These are phyloP conservation scores for Benthosema pterotum DNA, from an alignment of 2,797 vertebrate species.

Conservation along the genomic window DNA sequence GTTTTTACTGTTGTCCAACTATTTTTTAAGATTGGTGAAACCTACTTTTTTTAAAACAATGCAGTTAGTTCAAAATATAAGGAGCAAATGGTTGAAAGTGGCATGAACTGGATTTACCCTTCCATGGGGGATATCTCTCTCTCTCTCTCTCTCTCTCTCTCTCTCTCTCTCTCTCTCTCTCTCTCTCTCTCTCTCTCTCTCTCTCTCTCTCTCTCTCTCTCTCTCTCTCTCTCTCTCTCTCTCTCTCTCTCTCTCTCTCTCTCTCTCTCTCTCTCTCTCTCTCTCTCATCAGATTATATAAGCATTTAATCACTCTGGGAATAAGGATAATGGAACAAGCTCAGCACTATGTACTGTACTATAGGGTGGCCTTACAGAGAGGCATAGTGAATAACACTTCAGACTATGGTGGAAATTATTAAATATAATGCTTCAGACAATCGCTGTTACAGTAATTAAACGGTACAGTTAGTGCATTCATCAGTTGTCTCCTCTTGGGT, in stretches of 20 bases:
- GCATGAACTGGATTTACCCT: conserved; percentile 6
- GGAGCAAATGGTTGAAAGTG: neutral
- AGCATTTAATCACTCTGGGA: conserved; percentile 69
- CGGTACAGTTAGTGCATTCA: too few relatives aligned
- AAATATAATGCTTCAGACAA: too few relatives aligned
- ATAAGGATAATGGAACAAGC: conserved; percentile 53
- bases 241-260: conserved; percentile 22
- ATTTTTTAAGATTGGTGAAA: too few relatives aligned
- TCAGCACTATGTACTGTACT: conserved; percentile 2
- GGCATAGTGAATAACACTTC: too few relatives aligned
- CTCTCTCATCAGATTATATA: conserved; percentile 60
- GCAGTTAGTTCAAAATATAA: neutral
- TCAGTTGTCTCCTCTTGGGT: too few relatives aligned
- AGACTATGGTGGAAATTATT: too few relatives aligned
- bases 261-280: conserved; percentile 14
- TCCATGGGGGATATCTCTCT: conserved; percentile 14
- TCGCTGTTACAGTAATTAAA: too few relatives aligned
- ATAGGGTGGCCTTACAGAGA: too few relatives aligned
- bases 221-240: conserved; percentile 9
- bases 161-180: conserved; percentile 22
- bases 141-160: conserved; percentile 21
- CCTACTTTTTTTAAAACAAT: too few relatives aligned
- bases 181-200: conserved; percentile 16
- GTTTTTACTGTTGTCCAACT: too few relatives aligned
- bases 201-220: conserved; percentile 20